Base-by-base conservation (phyloP, 2,888 invertebrate species). In the Junonia oenone region DNA sequence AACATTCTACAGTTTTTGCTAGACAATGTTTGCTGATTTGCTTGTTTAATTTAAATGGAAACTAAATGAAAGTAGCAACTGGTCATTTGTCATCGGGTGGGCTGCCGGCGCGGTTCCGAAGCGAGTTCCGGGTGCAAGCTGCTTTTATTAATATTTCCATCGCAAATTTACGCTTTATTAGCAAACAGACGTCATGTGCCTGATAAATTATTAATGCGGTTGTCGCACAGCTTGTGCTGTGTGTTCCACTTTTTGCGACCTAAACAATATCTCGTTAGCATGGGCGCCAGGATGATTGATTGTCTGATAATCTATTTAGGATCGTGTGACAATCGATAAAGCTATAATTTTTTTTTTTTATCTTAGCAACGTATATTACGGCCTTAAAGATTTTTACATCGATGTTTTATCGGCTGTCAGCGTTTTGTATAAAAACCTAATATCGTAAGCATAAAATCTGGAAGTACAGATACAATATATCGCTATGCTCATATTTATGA, bases 201-300 rank as follows among this genome's bases (percentile, higher is more conserved):
- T 88, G 88, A 89, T 89, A 89, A 89, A 89, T 90, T 90, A 90
- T 90, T 88, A 89, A 90, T 87, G 89, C 81, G 89, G 89, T 86
- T 72, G 71, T 71, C 66, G 75, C 80, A 68, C 85, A 81, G 87
- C 80, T 77, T 84, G 82, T 43, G 73, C 78, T 76, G 74, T 75
- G 77, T 73, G 76, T 78, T 68, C 65, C 65, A 63, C 73, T 76
- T 75, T 85, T 85, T 84, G 81, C 77, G 58, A 61, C 61, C 62
- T 61, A 64, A 60, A 63, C 58, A 59, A 49, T 58, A 46, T 62
- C 35, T 43, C 57, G 55, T 51, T 57, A 49, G 55, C 52, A 40
- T 37, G 26, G 48, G 35, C 50, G 9, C 37, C 22, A 14, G 15
- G 31, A 48, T 52, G 48, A 59, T 56, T 56, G 59, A 53, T 56